Evolutionary conservation across 2,888 invertebrate species (phyloP).

Genomic region (Andricus quercusramuli): DNA sequence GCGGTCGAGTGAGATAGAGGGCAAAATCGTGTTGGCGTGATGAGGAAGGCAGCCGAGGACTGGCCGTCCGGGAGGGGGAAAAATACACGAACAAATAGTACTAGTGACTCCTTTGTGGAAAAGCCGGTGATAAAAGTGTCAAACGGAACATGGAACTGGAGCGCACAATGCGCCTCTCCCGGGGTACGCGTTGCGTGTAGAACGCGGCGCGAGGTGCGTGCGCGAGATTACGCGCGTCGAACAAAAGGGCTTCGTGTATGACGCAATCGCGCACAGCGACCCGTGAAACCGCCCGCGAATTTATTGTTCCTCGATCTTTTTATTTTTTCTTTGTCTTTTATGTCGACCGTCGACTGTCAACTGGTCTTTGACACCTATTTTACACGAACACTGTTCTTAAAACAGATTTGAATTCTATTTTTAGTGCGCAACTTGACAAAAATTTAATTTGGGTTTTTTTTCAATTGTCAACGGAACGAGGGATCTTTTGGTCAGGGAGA

Average conservation of each 20-base stretch:
- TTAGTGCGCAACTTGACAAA: too few species aligned
- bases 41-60: not conserved
- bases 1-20: conserved; percentile 22
- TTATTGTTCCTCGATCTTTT: conserved; percentile 24
- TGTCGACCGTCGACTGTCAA: not conserved
- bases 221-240: conserved; percentile 52
- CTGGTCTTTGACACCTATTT: not conserved
- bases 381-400: not conserved
- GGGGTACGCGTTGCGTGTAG: conserved; percentile 21
- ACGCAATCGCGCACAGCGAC: conserved; percentile 37
- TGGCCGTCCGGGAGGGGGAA: not conserved
- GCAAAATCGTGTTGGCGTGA: conserved; percentile 4
- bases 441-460: too few species aligned
- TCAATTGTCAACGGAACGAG: too few species aligned
- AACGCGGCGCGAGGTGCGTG: conserved; percentile 42
- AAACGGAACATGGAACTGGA: conserved; percentile 45
- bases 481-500: too few species aligned
- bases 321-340: conserved; percentile 23
- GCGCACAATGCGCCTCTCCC: conserved; percentile 14
- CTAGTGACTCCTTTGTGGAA: conserved; percentile 43
- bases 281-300: conserved; percentile 34
- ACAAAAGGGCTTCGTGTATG: conserved; percentile 30
- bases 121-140: conserved; percentile 55
- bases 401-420: too few species aligned
- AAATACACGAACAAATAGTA: conserved; percentile 49